A percentile compares a stretch with the other conserved stretches of the same genome.
These are phyloP conservation scores for Drosophila saltans DNA, from an alignment of 1,140 invertebrate species.

Conservation along the genomic window DNA sequence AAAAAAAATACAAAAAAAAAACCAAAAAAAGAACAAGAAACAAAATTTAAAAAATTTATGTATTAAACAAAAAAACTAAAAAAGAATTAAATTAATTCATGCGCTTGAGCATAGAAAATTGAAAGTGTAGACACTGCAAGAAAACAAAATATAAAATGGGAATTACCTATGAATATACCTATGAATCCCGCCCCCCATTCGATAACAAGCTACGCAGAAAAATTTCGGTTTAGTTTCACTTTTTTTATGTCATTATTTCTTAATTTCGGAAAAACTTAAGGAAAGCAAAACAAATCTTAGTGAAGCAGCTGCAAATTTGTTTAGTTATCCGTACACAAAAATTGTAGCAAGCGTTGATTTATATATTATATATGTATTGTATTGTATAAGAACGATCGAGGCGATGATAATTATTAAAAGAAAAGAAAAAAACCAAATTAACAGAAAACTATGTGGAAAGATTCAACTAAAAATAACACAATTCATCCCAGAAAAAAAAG, in stretches of 20 bases:
- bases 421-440: neutral
- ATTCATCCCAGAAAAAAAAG: slow-evolving; percentile 30
- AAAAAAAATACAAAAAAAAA: slow-evolving; percentile 53
- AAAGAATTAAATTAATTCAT: slow-evolving; percentile 51
- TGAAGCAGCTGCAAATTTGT: slow-evolving; percentile 44
- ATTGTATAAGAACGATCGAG: slow-evolving; percentile 21
- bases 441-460: slow-evolving; percentile 38
- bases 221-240: slow-evolving; percentile 48
- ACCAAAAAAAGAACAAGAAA: slow-evolving; percentile 9
- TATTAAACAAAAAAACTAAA: slow-evolving; percentile 21
- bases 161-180: too few species aligned
- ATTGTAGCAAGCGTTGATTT: slow-evolving; percentile 32
- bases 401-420: slow-evolving; percentile 47
- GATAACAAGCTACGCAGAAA: slow-evolving; percentile 20
- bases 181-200: neutral
- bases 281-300: neutral
- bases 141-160: slow-evolving; percentile 30
- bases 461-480: slow-evolving; percentile 36
- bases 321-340: slow-evolving; percentile 24
- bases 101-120: slow-evolving; percentile 46
- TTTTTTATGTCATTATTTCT: slow-evolving; percentile 17
- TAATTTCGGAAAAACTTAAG: neutral
- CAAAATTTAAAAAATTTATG: slow-evolving; percentile 3
- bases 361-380: slow-evolving; percentile 40
- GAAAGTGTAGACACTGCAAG: slow-evolving; percentile 66